phyloP scores from a whole-genome alignment of 2,888 invertebrate genomes.

The Patella depressa region DNA sequence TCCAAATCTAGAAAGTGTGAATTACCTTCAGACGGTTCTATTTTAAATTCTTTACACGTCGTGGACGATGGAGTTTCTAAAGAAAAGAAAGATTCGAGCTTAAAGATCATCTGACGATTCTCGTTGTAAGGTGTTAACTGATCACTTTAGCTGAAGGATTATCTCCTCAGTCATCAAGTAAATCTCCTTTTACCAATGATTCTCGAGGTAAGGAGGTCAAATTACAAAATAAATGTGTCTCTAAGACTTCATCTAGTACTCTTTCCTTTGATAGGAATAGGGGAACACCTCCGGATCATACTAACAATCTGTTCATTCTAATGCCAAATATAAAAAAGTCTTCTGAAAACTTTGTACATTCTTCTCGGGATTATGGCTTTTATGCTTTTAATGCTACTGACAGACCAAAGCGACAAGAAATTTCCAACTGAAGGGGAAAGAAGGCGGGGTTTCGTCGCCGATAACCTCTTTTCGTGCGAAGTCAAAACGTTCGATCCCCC shows the following conservation, averaged over 20 bases:
- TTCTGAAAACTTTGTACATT: background rate
- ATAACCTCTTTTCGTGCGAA: background rate
- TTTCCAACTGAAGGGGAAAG: background rate
- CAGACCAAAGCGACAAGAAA: background rate
- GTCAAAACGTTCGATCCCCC: background rate
- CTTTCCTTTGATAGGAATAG: too few relatives aligned
- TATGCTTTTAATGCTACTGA: background rate
- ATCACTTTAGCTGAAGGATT: background rate
- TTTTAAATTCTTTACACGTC: background rate
- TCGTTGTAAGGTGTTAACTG: background rate
- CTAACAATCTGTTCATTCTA: too few relatives aligned
- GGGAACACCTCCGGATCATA: too few relatives aligned
- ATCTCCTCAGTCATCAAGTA: background rate
- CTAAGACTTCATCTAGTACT: too few relatives aligned
- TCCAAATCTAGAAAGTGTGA: background rate
- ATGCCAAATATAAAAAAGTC: too few relatives aligned
- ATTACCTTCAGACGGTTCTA: background rate
- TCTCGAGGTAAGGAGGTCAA: background rate
- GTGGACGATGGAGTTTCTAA: background rate
- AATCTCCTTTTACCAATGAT: background rate
- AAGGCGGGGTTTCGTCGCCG: conserved; percentile 1
- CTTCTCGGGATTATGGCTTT: background rate
- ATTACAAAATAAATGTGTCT: background rate
- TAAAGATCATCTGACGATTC: background rate
- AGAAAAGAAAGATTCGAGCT: background rate